Evolutionary conservation across 1,140 invertebrate genomes (phyloP), one percentile per base, ranked within the genome.

Genomic region (Akabosia matsudoensis): DNA sequence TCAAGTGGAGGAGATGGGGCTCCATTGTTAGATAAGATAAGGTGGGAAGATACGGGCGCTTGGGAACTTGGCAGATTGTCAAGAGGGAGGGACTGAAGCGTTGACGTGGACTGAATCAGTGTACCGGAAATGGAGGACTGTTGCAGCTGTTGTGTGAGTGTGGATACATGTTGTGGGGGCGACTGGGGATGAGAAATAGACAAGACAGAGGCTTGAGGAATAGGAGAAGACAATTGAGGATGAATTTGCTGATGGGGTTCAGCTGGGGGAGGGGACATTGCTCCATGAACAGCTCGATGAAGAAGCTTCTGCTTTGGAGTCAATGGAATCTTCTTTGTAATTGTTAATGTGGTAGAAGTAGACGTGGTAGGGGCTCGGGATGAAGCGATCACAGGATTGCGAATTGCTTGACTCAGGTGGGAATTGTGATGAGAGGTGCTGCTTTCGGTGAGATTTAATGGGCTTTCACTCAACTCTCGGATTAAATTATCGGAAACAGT

Each of bases 251-350:
- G 74, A 26, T n/a, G 30, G 0, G 74, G 74, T n/a, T 22, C 74
- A 33, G 79, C 74, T 33, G 77, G 56, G 1, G 75, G 33, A n/a
- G 34, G 31, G 22, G 64, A 45, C 24, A 81, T 30, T 73, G 79
- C 78, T 1, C 78, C 80, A 54, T 67, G 76, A 1, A 77, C 80
- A 70, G 64, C 74, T 51, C 80, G 54, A 73, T 81, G 80, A 4
- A 81, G 34, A 18, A 81, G 33, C 34, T 81, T 81, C 70, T 81
- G 80, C 56, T 81, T 81, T 24, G 80, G 80, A 16, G 80, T 79
- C 24, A 81, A 33, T 24, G 80, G 78, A 31, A 81, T 81, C 64
- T 79, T 81, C 67, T 81, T 81, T 3, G n/a, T 76, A 78, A 26
- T 70, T 31, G n/a, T 74, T 64, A 10, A 51, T 28, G 52, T 67